Evolutionary conservation across 1,140 invertebrate species (phyloP).

Genomic region (Euglossa dilemma): DNA sequence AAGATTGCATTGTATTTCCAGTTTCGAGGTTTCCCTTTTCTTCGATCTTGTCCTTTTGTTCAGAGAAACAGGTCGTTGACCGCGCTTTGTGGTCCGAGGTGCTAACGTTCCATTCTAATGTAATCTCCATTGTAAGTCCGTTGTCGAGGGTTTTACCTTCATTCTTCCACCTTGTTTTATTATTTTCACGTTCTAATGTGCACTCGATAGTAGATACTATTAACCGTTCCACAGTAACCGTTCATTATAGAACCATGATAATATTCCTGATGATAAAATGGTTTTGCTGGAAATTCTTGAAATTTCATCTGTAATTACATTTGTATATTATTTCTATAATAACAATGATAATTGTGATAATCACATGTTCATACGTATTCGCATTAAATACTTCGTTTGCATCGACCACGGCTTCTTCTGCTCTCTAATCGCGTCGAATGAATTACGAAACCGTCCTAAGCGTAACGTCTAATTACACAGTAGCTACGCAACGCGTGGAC

Average conservation of each 20-base stretch:
- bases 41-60: constrained; percentile 30
- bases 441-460: constrained; percentile 20
- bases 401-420: not conserved
- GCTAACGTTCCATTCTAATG: constrained; percentile 45
- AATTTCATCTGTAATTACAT: no score
- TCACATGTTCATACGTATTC: no score
- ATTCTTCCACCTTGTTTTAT: not conserved
- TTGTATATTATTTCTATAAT: not conserved
- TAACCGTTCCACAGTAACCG: not conserved
- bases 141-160: not conserved
- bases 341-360: not conserved
- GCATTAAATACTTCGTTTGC: not conserved
- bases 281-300: no score
- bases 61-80: constrained; percentile 39
- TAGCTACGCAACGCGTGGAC: constrained; percentile 49
- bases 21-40: constrained; percentile 23
- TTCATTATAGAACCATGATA: not conserved
- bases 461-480: constrained; percentile 35
- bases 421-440: not conserved
- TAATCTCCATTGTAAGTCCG: constrained; percentile 46
- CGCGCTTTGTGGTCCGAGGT: constrained; percentile 31
- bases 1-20: not conserved
- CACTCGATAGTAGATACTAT: not conserved
- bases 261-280: no score
- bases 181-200: no score